Base-by-base conservation (phyloP, 2,113 vertebrate species). In the Ibidorhyncha struthersii region DNA sequence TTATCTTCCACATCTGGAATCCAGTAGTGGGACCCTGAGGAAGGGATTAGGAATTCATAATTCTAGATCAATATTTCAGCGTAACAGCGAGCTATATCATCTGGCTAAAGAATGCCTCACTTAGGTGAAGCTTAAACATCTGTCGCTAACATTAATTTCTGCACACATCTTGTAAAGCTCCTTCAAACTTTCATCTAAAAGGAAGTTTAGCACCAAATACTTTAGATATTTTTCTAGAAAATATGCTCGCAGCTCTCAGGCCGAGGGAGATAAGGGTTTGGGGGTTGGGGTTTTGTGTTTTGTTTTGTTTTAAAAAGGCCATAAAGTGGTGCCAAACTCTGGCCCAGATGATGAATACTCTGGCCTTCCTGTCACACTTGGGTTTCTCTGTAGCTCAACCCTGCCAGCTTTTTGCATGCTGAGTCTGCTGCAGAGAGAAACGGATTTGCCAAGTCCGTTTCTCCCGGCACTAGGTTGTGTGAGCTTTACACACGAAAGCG, bases 31-130 rank as follows among this genome's bases (percentile, higher is more conserved):
- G 32, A 88, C 71, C 58, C 61, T 49, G 58, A 86, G 82, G 53
- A 95, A 59, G 15, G 61, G 63, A 93, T 67, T 56, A 89, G 43
- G 56, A 93, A 80, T 79, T 93, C 53, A 25, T 53, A 34, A 89
- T 83, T 97, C 82, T 50, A 58, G 82, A 92, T 77, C 88, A 88
- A 13, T 71, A 92, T 74, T 96, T 94, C 67, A 92, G 79, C 0
- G 0, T 62, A 40, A 71, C 34, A 85, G 43, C 0, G 1, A 82
- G 22, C 58, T 79, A 1, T 53, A 43, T 89, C 61, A 87, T 47
- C 77, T 93, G 84, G 36, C 65, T 86, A 73, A 96, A 86, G 74
- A 85, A 93, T 56, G 45, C 53, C 45, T 93, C 14, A 8, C 72
- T 93, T 62, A 90, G 67, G 66, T 69, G 53, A 70, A 77, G 70